phyloP scores from a whole-genome alignment of 2,797 vertebrate species.

The Danio albolineatus region DNA sequence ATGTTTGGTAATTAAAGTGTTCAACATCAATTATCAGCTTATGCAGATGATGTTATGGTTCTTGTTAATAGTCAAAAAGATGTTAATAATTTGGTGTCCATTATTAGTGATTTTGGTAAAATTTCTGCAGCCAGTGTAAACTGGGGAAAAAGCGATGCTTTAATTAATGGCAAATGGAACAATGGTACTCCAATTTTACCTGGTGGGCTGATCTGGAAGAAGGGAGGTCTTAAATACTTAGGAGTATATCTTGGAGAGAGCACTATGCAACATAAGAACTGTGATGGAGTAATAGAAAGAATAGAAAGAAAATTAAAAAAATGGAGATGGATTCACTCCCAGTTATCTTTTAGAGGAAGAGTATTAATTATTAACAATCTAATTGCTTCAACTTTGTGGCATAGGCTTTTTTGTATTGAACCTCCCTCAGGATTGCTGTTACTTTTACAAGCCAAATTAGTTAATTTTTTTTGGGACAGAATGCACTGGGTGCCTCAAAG shows the following conservation, averaged over 20 bases:
- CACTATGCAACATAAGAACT: not conserved
- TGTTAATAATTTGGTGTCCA: no score
- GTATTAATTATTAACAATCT: not conserved
- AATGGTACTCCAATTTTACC: no score
- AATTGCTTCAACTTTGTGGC: not conserved
- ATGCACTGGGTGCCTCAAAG: constrained; percentile 5
- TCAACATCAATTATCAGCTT: no score
- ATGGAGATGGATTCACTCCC: not conserved
- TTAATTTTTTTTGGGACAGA: not conserved
- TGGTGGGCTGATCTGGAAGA: no score
- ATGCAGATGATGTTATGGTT: no score
- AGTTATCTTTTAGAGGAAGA: not conserved
- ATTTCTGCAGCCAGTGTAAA: no score
- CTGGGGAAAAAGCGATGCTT: no score
- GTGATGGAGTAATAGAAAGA: not conserved
- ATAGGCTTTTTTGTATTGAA: not conserved
- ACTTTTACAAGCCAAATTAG: not conserved
- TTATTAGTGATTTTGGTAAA: no score
- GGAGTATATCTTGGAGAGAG: not conserved
- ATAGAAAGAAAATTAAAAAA: not conserved
- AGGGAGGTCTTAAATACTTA: not conserved
- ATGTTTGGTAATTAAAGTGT: no score
- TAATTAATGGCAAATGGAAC: no score
- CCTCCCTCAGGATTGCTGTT: not conserved
- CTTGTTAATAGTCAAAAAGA: no score